A percentile compares a stretch with the other conserved stretches of the same genome.
Conservation (phyloP, 2,113 vertebrate genomes). For the Barnardius zonarius region DNA sequence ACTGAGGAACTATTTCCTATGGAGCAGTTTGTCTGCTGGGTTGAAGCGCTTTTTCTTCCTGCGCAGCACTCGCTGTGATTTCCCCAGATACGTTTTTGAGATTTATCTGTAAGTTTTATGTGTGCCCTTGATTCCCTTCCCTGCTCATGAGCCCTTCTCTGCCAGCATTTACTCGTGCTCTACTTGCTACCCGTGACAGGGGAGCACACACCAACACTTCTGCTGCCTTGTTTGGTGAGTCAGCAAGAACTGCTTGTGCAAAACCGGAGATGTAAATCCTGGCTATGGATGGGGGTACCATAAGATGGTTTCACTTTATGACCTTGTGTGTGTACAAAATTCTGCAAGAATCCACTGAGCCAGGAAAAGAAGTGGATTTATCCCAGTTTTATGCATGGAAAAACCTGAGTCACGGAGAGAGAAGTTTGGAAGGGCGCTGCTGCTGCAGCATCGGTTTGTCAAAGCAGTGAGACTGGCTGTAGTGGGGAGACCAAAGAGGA, state of each 20-base stretch:
- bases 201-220: rapidly evolving
- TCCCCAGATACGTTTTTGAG: background rate
- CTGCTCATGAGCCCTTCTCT: rapidly evolving
- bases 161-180: background rate
- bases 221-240: background rate
- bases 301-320: background rate
- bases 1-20: background rate
- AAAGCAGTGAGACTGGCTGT: background rate
- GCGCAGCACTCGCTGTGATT: background rate
- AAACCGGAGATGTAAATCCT: background rate
- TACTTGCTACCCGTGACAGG: background rate
- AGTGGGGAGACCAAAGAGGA: background rate
- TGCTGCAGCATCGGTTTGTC: background rate
- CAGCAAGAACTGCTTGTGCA: background rate
- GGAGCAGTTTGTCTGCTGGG: background rate
- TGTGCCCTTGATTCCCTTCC: background rate
- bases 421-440: background rate
- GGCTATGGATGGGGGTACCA: no score
- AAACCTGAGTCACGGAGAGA: background rate
- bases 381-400: background rate
- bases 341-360: background rate
- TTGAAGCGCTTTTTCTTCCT: background rate
- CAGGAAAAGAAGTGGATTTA: background rate
- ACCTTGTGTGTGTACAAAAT: rapidly evolving
- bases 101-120: background rate